Percentiles rank a stretch among this genome's conserved stretches.
phyloP scores from a whole-genome alignment of 2,888 invertebrate genomes.

The Leptopilina myrica region DNA sequence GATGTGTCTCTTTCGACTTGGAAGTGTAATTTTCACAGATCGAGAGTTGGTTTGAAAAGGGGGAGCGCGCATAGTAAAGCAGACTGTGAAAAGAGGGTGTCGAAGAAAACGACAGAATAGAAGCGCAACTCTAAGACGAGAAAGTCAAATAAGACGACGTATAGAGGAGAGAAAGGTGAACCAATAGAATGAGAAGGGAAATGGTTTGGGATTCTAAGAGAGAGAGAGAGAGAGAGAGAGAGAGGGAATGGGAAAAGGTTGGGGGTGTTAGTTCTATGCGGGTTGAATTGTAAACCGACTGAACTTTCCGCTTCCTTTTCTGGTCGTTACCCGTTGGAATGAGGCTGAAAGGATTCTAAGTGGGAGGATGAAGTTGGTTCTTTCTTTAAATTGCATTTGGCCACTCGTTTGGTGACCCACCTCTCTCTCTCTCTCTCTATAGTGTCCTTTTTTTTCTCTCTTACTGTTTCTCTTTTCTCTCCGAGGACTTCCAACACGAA shows the following conservation, averaged over 20 bases:
- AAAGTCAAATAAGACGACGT: constrained; percentile 59
- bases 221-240: background rate
- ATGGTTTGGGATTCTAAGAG: constrained; percentile 14
- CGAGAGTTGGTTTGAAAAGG: constrained; percentile 52
- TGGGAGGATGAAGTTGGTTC: constrained; percentile 65
- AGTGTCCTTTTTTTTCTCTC: constrained; percentile 28
- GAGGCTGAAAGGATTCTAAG: constrained; percentile 55
- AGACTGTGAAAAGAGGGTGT: constrained; percentile 40
- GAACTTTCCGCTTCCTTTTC: constrained; percentile 69
- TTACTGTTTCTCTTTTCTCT: constrained; percentile 11
- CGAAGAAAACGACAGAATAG: constrained; percentile 41
- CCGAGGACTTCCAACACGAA: constrained; percentile 17
- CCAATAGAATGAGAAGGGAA: constrained; percentile 31
- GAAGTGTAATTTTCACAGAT: constrained; percentile 60
- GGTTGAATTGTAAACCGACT: constrained; percentile 71
- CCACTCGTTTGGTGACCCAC: constrained; percentile 69
- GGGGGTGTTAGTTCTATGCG: constrained; percentile 63
- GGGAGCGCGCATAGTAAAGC: constrained; percentile 23
- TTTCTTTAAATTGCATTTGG: constrained; percentile 75
- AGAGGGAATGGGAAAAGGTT: constrained; percentile 32
- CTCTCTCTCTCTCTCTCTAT: constrained; percentile 40
- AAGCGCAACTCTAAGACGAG: constrained; percentile 55
- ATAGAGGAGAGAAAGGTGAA: constrained; percentile 27
- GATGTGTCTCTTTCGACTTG: constrained; percentile 5
- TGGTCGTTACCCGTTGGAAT: constrained; percentile 62